These are phyloP conservation scores for Harpagoxenus sublaevis DNA, from an alignment of 2,888 invertebrate genomes.

Conservation along the genomic window DNA sequence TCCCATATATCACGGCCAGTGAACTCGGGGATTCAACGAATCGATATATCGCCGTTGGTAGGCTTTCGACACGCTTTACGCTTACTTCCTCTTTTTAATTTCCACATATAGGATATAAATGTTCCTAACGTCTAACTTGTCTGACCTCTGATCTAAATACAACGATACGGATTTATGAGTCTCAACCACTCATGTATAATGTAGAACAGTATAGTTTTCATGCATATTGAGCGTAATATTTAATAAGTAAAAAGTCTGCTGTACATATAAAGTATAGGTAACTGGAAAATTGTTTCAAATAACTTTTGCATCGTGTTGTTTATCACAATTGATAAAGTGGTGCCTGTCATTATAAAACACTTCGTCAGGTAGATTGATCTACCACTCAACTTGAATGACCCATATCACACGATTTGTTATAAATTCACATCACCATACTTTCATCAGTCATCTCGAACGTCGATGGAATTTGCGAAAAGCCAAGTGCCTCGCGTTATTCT, in stretches of 20 bases:
- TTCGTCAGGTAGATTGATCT: background rate
- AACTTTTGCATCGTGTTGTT: background rate
- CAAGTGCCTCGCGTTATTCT: conserved; percentile 27
- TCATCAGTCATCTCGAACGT: conserved; percentile 34
- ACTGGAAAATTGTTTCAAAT: background rate
- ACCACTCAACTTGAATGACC: background rate
- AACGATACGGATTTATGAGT: conserved; percentile 34
- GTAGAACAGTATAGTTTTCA: background rate
- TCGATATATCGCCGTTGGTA: conserved; percentile 43
- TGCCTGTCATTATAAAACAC: background rate
- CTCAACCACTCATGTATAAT: background rate
- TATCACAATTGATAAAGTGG: background rate
- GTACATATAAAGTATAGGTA: background rate
- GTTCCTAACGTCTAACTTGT: conserved; percentile 26
- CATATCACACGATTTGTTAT: conserved; percentile 10
- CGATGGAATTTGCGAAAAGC: conserved; percentile 33
- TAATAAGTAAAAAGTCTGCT: background rate
- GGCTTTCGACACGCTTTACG: conserved; percentile 34
- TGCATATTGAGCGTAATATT: background rate
- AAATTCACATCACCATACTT: conserved; percentile 1
- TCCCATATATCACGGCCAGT: conserved; percentile 42
- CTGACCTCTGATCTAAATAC: conserved; percentile 28
- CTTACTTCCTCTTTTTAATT: conserved; percentile 21
- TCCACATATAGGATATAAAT: conserved; percentile 14
- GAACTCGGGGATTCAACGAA: conserved; percentile 53